Conservation (phyloP, 2,113 vertebrate species). For the Pollimyrus isidori region DNA sequence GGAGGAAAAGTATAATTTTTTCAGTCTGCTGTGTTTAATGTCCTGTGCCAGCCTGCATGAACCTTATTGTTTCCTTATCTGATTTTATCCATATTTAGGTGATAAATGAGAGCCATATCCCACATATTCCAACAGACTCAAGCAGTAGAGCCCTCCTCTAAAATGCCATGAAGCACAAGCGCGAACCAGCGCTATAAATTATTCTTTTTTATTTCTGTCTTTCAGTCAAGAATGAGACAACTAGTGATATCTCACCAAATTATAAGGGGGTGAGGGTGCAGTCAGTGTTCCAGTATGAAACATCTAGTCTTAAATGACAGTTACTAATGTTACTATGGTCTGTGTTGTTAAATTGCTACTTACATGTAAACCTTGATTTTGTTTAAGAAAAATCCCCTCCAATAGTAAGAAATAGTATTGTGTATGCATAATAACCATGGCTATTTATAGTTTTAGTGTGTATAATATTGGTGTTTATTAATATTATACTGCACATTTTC, state of each 20-base stretch:
- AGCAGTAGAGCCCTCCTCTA: slow-evolving; percentile 19
- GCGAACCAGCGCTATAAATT: slow-evolving; percentile 25
- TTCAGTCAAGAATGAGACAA: not conserved
- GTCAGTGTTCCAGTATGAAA: not conserved
- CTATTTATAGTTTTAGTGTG: not conserved
- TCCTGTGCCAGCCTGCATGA: slow-evolving; percentile 36
- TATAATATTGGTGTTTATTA: not conserved
- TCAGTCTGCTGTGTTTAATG: slow-evolving; percentile 26
- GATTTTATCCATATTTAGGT: slow-evolving; percentile 40
- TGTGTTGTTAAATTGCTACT: not conserved
- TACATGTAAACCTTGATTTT: not conserved
- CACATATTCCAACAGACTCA: slow-evolving; percentile 31
- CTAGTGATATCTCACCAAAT: not conserved
- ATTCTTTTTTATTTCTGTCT: slow-evolving; percentile 5
- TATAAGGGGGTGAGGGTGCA: not conserved
- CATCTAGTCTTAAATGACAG: not conserved
- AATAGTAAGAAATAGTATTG: not conserved
- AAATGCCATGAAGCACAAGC: slow-evolving; percentile 42
- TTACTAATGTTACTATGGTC: not conserved
- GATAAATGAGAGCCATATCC: slow-evolving; percentile 47
- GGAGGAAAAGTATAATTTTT: slow-evolving; percentile 48
- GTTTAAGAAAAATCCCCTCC: not conserved
- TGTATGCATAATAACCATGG: not conserved
- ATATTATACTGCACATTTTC: not conserved
- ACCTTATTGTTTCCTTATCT: slow-evolving; percentile 37